Conservation (phyloP, 2,888 invertebrate species). For the Sinotaia quadrata region DNA sequence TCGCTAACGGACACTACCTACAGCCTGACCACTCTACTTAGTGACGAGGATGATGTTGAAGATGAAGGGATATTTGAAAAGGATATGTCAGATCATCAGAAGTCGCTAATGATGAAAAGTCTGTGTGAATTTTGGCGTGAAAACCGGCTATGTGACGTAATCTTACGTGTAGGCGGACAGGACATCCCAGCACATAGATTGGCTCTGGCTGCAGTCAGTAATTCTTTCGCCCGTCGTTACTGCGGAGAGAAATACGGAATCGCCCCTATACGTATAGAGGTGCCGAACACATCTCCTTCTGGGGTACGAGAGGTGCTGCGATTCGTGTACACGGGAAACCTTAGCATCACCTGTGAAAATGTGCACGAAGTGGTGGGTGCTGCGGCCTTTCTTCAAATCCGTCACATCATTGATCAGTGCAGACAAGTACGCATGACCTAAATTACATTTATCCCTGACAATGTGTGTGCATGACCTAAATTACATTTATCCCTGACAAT, state of each 20-base stretch:
- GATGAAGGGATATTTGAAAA: not conserved
- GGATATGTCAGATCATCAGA: not conserved
- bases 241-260: slow-evolving; percentile 29
- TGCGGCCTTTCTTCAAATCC: slow-evolving; percentile 48
- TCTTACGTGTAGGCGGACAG: slow-evolving; percentile 38
- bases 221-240: slow-evolving; percentile 41
- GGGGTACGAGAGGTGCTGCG: slow-evolving; percentile 47
- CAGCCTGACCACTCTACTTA: not conserved
- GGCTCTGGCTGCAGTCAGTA: slow-evolving; percentile 58
- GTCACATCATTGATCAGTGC: slow-evolving; percentile 41
- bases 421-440: no score
- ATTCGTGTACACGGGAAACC: slow-evolving; percentile 55
- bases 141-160: slow-evolving; percentile 50
- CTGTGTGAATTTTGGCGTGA: slow-evolving; percentile 49
- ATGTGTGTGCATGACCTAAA: not conserved
- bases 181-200: slow-evolving; percentile 54
- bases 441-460: not conserved
- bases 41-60: not conserved
- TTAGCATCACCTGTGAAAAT: slow-evolving; percentile 45
- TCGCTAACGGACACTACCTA: not conserved
- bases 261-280: slow-evolving; percentile 37
- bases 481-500: not conserved
- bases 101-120: slow-evolving; percentile 31
- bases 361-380: slow-evolving; percentile 49
- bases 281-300: slow-evolving; percentile 41